Conservation (phyloP, 2,888 invertebrate genomes). For the Scotopteryx bipunctaria region DNA sequence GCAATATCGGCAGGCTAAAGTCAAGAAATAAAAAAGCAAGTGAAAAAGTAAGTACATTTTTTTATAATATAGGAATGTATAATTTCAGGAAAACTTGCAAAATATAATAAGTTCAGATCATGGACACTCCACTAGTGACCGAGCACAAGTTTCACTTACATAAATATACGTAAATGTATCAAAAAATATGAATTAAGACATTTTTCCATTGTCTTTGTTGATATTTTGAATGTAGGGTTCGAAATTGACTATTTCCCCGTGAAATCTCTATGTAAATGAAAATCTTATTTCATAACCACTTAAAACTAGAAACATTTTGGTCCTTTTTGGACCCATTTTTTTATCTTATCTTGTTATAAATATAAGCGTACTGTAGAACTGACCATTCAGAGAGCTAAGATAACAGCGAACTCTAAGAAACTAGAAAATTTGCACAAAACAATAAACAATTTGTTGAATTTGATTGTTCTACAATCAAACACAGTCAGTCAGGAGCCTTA, state of each 20-base stretch:
- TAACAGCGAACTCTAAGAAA: slow-evolving; percentile 4
- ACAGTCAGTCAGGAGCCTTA: no score
- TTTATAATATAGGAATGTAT: background rate
- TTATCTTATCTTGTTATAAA: slow-evolving; percentile 10
- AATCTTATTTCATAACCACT: slow-evolving; percentile 13
- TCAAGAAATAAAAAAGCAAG: slow-evolving; percentile 7
- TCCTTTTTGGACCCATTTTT: slow-evolving; percentile 12
- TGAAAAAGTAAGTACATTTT: slow-evolving; percentile 1
- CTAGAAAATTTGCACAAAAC: no score
- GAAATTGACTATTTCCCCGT: no score
- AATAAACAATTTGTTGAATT: background rate
- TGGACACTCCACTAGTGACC: no score
- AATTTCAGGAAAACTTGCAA: background rate
- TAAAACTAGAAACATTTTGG: slow-evolving; percentile 15
- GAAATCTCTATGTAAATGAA: no score
- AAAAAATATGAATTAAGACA: no score
- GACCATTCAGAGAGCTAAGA: slow-evolving; percentile 30
- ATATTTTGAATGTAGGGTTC: no score
- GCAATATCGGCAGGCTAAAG: slow-evolving; percentile 23
- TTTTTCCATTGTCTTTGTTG: no score
- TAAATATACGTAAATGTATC: no score
- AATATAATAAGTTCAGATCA: background rate
- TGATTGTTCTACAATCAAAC: no score
- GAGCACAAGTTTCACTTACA: no score
- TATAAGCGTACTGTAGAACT: slow-evolving; percentile 25